phyloP scores from a whole-genome alignment of 2,888 invertebrate genomes.

The Bombyx huttoni region DNA sequence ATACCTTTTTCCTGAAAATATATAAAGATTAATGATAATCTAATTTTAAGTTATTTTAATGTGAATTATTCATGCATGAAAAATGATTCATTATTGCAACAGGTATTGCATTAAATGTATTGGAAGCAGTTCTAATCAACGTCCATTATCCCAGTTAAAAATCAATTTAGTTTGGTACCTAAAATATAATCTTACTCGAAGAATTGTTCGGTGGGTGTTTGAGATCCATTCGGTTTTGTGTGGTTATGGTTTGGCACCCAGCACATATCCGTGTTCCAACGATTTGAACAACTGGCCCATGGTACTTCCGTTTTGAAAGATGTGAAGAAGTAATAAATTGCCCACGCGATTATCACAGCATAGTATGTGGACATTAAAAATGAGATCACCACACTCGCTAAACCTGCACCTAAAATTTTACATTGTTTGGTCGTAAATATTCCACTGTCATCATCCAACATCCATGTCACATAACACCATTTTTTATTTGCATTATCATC shows the following conservation, averaged over 20 bases:
- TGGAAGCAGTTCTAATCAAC: neutral
- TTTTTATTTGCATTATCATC: no score
- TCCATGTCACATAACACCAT: no score
- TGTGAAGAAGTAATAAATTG: constrained; percentile 93
- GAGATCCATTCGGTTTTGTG: constrained; percentile 79
- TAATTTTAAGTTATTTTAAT: neutral
- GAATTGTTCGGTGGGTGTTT: constrained; percentile 92
- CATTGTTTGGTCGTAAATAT: constrained; percentile 1
- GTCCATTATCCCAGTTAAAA: neutral
- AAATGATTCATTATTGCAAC: no score
- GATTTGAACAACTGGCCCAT: constrained; percentile 89
- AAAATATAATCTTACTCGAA: constrained; percentile 80
- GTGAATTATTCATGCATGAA: no score
- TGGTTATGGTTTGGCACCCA: constrained; percentile 82
- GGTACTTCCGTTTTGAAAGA: constrained; percentile 90
- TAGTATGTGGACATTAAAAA: constrained; percentile 96
- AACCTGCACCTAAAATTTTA: constrained; percentile 84
- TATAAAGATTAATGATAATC: constrained; percentile 5
- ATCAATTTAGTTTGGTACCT: neutral
- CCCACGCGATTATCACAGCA: constrained; percentile 95
- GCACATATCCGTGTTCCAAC: constrained; percentile 88
- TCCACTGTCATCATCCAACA: neutral
- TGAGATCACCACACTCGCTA: constrained; percentile 94
- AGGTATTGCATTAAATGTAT: neutral
- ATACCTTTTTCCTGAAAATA: constrained; percentile 83